These are phyloP conservation scores for Hormaphis cornu DNA, from an alignment of 1,140 invertebrate genomes.

Conservation along the genomic window DNA sequence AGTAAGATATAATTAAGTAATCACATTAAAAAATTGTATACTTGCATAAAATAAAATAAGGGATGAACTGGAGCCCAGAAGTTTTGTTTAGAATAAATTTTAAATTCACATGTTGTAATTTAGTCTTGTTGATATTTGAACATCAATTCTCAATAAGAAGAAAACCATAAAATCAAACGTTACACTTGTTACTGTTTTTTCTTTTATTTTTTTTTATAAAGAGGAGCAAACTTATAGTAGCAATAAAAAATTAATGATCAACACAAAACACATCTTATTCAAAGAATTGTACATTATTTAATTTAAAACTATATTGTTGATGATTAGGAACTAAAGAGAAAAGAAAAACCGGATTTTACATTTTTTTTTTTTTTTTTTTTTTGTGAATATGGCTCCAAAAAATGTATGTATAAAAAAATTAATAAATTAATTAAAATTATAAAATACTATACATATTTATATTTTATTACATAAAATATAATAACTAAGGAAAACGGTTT, in stretches of 20 bases:
- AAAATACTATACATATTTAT: slow-evolving; percentile 31
- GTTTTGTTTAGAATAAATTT: background rate
- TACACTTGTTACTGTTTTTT: background rate
- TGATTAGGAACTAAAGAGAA: slow-evolving; percentile 18
- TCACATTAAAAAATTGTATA: background rate
- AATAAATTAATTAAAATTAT: slow-evolving; percentile 32
- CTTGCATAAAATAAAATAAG: background rate
- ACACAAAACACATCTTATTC: background rate
- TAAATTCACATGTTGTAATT: background rate
- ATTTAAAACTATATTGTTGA: background rate
- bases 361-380: slow-evolving; percentile 10
- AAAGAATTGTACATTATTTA: background rate
- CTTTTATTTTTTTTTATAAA: no score
- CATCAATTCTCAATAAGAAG: background rate
- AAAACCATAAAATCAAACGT: background rate
- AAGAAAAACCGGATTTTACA: background rate
- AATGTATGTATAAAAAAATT: slow-evolving; percentile 28
- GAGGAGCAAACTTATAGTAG: background rate
- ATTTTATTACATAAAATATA: slow-evolving; percentile 30
- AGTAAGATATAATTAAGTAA: background rate
- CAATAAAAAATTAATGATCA: background rate
- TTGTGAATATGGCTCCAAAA: slow-evolving; percentile 24
- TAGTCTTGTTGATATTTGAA: background rate
- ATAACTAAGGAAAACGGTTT: slow-evolving; percentile 26
- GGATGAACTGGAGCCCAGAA: background rate